Evolutionary conservation across 92 coral and sea anemone genomes (phyloP).

Genomic region (Phenganax marumi): DNA sequence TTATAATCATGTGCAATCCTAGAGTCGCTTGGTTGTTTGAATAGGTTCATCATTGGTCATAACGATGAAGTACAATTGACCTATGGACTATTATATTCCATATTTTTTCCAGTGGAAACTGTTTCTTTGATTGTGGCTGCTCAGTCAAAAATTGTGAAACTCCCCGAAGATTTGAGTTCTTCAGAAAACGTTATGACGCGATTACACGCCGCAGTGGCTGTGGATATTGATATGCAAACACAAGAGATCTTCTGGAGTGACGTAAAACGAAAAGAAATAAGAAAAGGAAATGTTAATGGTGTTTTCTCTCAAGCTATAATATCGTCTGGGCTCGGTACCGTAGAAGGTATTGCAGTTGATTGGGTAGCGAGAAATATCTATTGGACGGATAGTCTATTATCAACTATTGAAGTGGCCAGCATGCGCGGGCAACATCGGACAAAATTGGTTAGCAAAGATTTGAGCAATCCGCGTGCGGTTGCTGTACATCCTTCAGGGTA

Average conservation of each 20-base stretch:
- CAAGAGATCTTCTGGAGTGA: conserved; percentile 39
- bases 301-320: conserved; percentile 9
- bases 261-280: conserved; percentile 28
- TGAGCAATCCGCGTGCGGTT: conserved; percentile 72
- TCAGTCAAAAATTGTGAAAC: neutral
- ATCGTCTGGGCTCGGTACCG: conserved; percentile 50
- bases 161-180: conserved; percentile 28
- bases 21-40: neutral
- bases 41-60: too few species aligned
- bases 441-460: conserved; percentile 45
- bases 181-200: conserved; percentile 5
- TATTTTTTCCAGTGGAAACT: neutral
- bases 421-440: conserved; percentile 61
- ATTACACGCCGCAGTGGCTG: conserved; percentile 17
- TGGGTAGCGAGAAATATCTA: conserved; percentile 68
- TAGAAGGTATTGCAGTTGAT: conserved; percentile 76
- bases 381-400: conserved; percentile 67
- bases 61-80: too few species aligned
- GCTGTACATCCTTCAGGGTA: conserved; percentile 63
- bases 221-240: conserved; percentile 35
- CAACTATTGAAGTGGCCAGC: conserved; percentile 62
- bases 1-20: neutral
- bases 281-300: conserved; percentile 11
- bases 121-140: conserved; percentile 16
- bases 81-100: neutral